Base-by-base conservation (phyloP, 1,140 invertebrate genomes). In the Apis laboriosa region DNA sequence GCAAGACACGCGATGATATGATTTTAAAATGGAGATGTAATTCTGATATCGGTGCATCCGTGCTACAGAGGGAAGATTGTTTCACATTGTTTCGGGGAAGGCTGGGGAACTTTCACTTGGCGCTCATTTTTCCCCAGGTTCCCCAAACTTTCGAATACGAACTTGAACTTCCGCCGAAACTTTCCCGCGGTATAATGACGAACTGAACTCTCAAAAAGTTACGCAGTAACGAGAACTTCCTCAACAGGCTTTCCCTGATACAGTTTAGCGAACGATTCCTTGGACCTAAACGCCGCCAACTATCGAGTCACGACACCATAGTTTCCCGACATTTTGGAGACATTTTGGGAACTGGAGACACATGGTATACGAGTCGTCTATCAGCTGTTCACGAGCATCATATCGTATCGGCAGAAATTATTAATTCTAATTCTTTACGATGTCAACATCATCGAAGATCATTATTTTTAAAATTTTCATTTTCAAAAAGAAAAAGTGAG, bases 171-270 rank as follows among this genome's bases (percentile, higher is more conserved):
- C 64, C 86, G 56, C 73, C 79, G 72, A 88, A 88, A 88, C 72
- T 88, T 88, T 80, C 63, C 58, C 78, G 77, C 77, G 83, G 84
- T 88, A 83, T 88, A 88, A 88, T 88, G 87, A 88, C 87, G 87
- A 88, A 88, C 87, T 77, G 84, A 88, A 88, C 87, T 88, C 79
- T 86, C 87, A 83, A 85, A 88, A 88, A 88, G 86, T 88, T 88
- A 88, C 81, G 87, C 86, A 85, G 87, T 86, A 88, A 88, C 86
- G 71, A 84, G 84, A 88, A 88, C 87, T 88, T 88, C 86, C 85
- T 88, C 86, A 83, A 87, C 87, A 82, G 80, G 84, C 87, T 82
- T 85, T 78, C 83, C 67, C 76, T 87, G 87, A 82, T 85, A 88
- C 87, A 88, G 78, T 88, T 88, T 88, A 79, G 75, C 83, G 76